A percentile compares a stretch with the other conserved stretches of the same genome.
Conservation (phyloP, 2,113 vertebrate species). For the Crotalus viridis region DNA sequence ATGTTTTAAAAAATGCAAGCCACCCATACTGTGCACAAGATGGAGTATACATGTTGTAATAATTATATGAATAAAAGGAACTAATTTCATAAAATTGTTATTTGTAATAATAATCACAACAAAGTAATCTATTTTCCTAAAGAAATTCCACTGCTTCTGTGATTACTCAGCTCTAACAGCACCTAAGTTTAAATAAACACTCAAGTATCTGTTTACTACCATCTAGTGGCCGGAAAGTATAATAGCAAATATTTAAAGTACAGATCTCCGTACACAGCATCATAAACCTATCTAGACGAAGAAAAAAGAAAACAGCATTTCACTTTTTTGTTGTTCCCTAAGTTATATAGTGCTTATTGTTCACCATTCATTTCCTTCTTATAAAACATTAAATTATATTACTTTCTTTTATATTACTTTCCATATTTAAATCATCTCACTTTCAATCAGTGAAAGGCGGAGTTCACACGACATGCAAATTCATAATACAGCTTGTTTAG, state of each 20-base stretch:
- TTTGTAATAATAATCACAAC: not conserved
- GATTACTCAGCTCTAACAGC: not conserved
- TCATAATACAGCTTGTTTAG: not conserved
- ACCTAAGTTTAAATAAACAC: not conserved
- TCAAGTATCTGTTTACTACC: constrained; percentile 60
- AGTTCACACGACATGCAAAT: not conserved
- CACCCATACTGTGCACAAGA: not conserved
- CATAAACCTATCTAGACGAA: not conserved
- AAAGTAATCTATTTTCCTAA: constrained; percentile 9
- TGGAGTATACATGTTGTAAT: not conserved
- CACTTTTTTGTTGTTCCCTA: not conserved
- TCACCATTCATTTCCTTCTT: not conserved
- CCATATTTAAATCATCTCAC: not conserved
- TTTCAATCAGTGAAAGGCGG: not conserved
- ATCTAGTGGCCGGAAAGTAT: constrained; percentile 61
- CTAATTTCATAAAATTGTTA: not conserved
- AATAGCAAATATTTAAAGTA: not conserved
- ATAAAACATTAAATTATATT: no score
- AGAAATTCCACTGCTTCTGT: not conserved
- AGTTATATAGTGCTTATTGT: not conserved
- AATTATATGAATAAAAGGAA: not conserved
- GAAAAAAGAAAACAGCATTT: not conserved
- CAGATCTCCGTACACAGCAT: not conserved
- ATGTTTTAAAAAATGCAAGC: not conserved
- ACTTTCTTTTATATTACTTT: not conserved